These are phyloP conservation scores for Scaptomyza cyrtandrae DNA, from an alignment of 2,888 invertebrate genomes.

Conservation along the genomic window DNA sequence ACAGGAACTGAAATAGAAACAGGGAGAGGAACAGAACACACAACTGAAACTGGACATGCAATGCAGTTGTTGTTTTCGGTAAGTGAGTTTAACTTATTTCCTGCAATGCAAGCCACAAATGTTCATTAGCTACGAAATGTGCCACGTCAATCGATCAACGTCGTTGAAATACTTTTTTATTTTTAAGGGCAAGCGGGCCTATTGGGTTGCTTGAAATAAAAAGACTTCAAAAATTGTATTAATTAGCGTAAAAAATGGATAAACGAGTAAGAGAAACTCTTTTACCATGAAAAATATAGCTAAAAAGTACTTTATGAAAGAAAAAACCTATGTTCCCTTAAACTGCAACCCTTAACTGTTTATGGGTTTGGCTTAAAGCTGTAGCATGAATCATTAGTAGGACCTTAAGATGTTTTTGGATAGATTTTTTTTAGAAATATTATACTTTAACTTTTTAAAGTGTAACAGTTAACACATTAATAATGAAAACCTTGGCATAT, in stretches of 20 bases:
- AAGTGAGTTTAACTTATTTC: slow-evolving; percentile 3
- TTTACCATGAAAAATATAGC: background rate
- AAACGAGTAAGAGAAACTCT: background rate
- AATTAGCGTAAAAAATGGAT: background rate
- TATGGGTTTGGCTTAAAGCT: background rate
- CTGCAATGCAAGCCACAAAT: slow-evolving; percentile 51
- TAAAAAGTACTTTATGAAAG: too few relatives aligned
- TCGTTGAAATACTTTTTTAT: slow-evolving; percentile 21
- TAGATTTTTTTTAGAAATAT: background rate
- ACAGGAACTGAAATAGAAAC: slow-evolving; percentile 7
- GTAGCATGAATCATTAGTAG: too few relatives aligned
- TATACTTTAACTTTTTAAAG: background rate
- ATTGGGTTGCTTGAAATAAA: slow-evolving; percentile 16
- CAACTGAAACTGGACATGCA: slow-evolving; percentile 42
- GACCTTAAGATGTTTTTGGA: too few relatives aligned
- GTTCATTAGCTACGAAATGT: slow-evolving; percentile 62
- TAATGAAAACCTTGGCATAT: too few relatives aligned
- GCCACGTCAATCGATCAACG: slow-evolving; percentile 64
- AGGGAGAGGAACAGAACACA: slow-evolving; percentile 4
- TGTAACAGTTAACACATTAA: background rate
- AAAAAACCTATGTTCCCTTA: background rate
- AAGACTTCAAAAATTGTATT: background rate
- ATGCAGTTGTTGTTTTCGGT: slow-evolving; percentile 32
- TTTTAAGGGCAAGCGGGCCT: slow-evolving; percentile 13
- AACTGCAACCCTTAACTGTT: background rate